phyloP scores from a whole-genome alignment of 2,797 vertebrate genomes.

The Limosa lapponica region DNA sequence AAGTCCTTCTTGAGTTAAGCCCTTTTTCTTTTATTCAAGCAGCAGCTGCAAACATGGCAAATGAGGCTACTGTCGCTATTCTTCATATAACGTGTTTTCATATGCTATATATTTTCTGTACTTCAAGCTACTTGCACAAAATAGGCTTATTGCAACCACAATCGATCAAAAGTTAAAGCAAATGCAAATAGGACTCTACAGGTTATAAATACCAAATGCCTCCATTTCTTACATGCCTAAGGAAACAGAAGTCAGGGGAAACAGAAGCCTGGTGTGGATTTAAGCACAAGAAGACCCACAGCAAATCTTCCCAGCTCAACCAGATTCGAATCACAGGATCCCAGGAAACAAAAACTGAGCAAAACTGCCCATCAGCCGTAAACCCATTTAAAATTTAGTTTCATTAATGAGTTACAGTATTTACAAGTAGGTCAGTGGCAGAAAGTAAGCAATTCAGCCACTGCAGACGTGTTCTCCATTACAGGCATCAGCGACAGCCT shows the following conservation, averaged over 20 bases:
- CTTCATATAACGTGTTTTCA: neutral
- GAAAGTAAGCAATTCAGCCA: neutral
- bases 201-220: neutral
- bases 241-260: neutral
- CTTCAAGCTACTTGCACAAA: neutral
- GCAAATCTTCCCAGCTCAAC: neutral
- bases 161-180: accelerated
- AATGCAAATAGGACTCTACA: neutral
- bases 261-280: neutral
- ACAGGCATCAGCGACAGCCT: neutral
- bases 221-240: neutral
- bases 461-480: neutral
- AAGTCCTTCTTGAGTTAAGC: neutral
- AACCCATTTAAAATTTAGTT: neutral
- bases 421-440: neutral
- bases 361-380: neutral
- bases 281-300: neutral
- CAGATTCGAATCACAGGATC: neutral
- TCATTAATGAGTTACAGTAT: neutral
- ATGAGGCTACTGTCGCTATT: neutral
- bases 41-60: neutral
- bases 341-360: neutral
- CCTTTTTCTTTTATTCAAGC: neutral
- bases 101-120: neutral
- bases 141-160: accelerated